These are phyloP conservation scores for Meriones psammophilus DNA, from an alignment of 2,797 vertebrate genomes.

Conservation along the genomic window DNA sequence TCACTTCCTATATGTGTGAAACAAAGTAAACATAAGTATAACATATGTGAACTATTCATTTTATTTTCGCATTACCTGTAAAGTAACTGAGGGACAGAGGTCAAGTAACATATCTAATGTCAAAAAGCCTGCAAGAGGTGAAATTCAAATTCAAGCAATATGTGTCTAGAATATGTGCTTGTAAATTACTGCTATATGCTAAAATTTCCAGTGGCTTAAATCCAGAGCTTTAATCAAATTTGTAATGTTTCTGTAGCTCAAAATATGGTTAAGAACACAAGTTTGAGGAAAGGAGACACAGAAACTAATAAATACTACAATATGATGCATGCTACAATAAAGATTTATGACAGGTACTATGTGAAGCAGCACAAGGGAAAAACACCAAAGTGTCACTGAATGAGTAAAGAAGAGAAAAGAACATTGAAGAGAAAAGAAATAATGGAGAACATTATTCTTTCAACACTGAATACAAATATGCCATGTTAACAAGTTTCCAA, in stretches of 20 bases:
- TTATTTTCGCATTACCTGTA: not conserved
- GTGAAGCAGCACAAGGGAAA: not conserved
- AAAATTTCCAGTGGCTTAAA: not conserved
- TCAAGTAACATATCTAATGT: not conserved
- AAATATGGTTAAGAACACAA: conserved; percentile 50
- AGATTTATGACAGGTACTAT: conserved; percentile 8
- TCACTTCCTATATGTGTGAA: not conserved
- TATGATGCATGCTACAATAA: not conserved
- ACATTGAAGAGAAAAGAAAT: not conserved
- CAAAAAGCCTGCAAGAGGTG: not conserved
- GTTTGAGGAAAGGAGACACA: not conserved
- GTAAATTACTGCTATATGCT: not conserved
- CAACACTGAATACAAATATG: not conserved
- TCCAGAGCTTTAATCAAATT: conserved; percentile 19
- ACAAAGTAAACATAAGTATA: not conserved
- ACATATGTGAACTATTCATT: not conserved
- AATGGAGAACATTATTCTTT: not conserved
- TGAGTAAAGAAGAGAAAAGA: not conserved
- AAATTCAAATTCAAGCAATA: not conserved
- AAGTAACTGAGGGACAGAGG: not conserved
- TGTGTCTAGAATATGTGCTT: not conserved
- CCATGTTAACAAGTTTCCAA: not conserved
- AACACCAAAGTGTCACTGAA: not conserved
- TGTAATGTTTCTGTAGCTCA: conserved; percentile 11
- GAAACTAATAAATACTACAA: conserved; percentile 42